phyloP scores from a whole-genome alignment of 2,113 vertebrate genomes.

The Nesoenas mayeri region DNA sequence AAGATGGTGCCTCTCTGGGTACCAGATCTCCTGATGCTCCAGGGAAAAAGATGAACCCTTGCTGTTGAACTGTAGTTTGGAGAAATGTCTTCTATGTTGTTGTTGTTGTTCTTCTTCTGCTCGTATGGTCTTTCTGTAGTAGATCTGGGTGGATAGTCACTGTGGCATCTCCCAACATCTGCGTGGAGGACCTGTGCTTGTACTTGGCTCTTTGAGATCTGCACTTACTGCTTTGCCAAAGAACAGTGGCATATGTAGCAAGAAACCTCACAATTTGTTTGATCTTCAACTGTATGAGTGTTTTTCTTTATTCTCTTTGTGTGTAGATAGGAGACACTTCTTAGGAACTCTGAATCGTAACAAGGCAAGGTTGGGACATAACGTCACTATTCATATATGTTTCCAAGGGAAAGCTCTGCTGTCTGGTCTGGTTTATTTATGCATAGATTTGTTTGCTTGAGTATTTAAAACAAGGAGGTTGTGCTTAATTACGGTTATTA shows the following conservation, averaged over 20 bases:
- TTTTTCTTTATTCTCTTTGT: background rate
- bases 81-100: background rate
- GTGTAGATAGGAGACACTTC: background rate
- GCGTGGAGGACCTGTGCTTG: background rate
- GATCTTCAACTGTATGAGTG: fast-evolving
- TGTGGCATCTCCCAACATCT: background rate
- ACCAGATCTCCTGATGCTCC: background rate
- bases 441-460: background rate
- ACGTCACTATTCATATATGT: background rate
- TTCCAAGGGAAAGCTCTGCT: background rate
- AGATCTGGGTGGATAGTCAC: background rate
- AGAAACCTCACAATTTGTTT: background rate
- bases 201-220: background rate
- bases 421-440: background rate
- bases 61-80: background rate
- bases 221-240: background rate
- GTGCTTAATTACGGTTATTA: background rate
- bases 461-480: background rate
- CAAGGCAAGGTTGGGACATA: fast-evolving
- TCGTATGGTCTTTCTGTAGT: background rate
- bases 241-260: fast-evolving
- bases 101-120: background rate
- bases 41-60: background rate
- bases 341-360: background rate
- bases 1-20: background rate